phyloP scores from a whole-genome alignment of 2,888 invertebrate species.

The Venusia cambrica region DNA sequence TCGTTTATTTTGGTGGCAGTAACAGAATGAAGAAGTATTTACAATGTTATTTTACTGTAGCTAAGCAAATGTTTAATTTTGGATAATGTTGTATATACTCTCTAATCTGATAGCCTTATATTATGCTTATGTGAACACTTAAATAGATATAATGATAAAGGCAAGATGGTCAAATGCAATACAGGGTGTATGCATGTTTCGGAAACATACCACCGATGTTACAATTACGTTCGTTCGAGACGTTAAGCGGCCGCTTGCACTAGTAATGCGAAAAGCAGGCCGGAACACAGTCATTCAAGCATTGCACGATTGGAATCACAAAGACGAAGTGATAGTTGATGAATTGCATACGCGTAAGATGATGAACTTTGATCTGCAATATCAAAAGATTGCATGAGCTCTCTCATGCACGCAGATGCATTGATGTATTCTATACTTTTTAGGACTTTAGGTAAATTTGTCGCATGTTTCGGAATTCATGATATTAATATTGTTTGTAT shows the following conservation, averaged over 20 bases:
- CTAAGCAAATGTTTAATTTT: constrained; percentile 3
- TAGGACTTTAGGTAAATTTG: too few species aligned
- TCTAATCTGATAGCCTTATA: constrained; percentile 1
- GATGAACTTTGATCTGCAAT: too few species aligned
- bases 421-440: too few species aligned
- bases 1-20: too few species aligned
- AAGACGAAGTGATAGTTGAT: constrained; percentile 16
- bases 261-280: constrained; percentile 10
- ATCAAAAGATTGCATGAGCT: too few species aligned
- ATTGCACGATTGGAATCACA: constrained; percentile 22
- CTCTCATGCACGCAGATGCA: too few species aligned
- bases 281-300: constrained; percentile 17
- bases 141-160: background rate
- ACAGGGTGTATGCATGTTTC: too few species aligned
- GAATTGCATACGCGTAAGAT: constrained; percentile 15
- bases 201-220: too few species aligned
- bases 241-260: constrained; percentile 9
- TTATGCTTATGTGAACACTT: constrained; percentile 8
- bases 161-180: constrained; percentile 13
- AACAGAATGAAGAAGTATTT: too few species aligned
- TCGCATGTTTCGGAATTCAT: too few species aligned
- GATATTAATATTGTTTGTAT: too few species aligned
- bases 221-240: constrained; percentile 14
- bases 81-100: background rate
- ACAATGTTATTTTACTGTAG: too few species aligned